phyloP scores from a whole-genome alignment of 2,797 vertebrate species.

The Sarcoramphus papa region DNA sequence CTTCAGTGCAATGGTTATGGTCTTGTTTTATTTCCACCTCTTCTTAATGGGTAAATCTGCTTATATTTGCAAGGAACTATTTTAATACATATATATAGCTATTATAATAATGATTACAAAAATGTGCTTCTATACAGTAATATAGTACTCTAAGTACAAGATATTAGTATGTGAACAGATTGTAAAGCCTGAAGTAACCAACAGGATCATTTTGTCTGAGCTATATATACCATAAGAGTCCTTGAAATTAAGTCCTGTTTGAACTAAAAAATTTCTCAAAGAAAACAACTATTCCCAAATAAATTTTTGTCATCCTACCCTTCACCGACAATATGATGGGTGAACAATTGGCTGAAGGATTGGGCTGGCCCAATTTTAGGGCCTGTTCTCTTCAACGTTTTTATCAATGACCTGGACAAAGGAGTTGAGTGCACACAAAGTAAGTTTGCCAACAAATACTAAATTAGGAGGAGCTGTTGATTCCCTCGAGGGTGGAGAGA shows the following conservation, averaged over 20 bases:
- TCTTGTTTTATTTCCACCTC: background rate
- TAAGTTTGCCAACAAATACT: background rate
- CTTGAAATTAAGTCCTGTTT: background rate
- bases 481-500: background rate
- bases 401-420: background rate
- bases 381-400: background rate
- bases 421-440: background rate
- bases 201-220: background rate
- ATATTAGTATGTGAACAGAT: background rate
- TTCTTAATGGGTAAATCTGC: background rate
- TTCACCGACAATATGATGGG: background rate
- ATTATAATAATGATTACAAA: background rate
- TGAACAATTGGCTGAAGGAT: background rate
- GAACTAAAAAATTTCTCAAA: background rate
- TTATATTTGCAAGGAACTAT: background rate
- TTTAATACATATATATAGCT: background rate
- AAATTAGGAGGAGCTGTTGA: background rate
- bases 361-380: background rate
- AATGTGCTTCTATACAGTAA: background rate
- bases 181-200: background rate
- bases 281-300: background rate
- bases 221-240: background rate
- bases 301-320: background rate
- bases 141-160: background rate
- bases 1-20: background rate